These are phyloP conservation scores for Alsophila aescularia DNA, from an alignment of 2,888 invertebrate genomes.

Conservation along the genomic window DNA sequence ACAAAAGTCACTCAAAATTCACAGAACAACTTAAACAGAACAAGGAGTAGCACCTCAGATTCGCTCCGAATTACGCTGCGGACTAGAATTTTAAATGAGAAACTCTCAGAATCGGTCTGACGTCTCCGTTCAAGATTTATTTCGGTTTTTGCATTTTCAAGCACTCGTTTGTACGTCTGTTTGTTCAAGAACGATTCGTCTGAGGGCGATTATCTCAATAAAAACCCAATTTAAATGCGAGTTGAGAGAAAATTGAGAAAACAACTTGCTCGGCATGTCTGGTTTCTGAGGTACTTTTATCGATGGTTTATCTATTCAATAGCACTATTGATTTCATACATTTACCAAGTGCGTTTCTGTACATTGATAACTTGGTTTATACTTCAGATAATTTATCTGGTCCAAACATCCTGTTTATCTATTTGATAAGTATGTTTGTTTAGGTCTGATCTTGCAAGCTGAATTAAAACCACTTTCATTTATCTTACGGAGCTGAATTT, in stretches of 20 bases:
- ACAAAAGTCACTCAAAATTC: not conserved
- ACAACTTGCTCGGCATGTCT: not conserved
- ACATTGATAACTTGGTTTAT: too few relatives aligned
- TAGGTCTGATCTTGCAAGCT: too few relatives aligned
- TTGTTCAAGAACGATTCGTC: constrained; percentile 49
- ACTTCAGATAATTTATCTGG: too few relatives aligned
- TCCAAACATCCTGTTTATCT: too few relatives aligned
- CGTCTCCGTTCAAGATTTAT: constrained; percentile 71
- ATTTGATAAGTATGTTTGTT: too few relatives aligned
- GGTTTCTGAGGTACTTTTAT: too few relatives aligned
- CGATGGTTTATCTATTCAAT: too few relatives aligned
- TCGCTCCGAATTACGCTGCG: constrained; percentile 51
- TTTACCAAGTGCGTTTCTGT: too few relatives aligned
- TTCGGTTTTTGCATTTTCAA: constrained; percentile 70
- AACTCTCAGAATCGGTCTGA: constrained; percentile 50
- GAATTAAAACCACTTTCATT: too few relatives aligned
- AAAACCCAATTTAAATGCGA: constrained; percentile 49
- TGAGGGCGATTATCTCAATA: constrained; percentile 60
- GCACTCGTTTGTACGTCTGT: constrained; percentile 48
- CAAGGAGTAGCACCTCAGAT: constrained; percentile 30
- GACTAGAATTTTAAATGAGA: constrained; percentile 70
- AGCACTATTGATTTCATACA: too few relatives aligned
- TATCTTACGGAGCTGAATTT: too few relatives aligned
- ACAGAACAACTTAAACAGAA: too few relatives aligned
- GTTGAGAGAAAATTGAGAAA: constrained; percentile 2